Evolutionary conservation across 2,888 invertebrate genomes (phyloP).

Genomic region (Dicranocentrus wangi): DNA sequence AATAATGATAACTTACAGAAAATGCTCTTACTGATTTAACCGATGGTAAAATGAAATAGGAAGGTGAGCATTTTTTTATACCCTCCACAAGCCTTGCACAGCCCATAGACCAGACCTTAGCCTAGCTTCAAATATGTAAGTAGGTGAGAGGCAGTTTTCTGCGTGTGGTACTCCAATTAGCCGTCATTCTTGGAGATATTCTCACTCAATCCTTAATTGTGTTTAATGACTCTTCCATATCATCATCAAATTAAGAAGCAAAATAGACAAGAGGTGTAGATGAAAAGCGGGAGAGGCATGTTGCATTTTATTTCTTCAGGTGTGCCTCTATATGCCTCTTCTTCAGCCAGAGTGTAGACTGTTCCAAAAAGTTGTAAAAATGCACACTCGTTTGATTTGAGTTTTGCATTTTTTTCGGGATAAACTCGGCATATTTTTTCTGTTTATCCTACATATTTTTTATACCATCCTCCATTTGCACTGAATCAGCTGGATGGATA

Average conservation of each 20-base stretch:
- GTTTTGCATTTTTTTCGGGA: no score
- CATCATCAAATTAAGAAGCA: conserved; percentile 63
- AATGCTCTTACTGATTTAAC: conserved; percentile 61
- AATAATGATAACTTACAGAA: conserved; percentile 56
- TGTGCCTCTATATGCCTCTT: background rate
- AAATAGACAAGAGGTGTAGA: conserved; percentile 39
- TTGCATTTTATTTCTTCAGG: no score
- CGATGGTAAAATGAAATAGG: conserved; percentile 52
- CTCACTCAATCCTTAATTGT: conserved; percentile 70
- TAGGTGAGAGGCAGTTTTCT: conserved; percentile 69
- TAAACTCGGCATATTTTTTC: no score
- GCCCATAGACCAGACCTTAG: background rate
- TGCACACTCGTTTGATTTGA: no score
- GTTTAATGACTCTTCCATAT: conserved; percentile 66
- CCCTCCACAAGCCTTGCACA: background rate
- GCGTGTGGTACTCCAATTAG: conserved; percentile 68
- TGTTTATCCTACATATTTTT: no score
- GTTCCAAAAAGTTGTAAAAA: no score
- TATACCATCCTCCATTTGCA: no score
- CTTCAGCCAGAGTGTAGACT: background rate
- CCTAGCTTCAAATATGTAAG: conserved; percentile 32
- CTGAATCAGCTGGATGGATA: no score
- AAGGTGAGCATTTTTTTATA: conserved; percentile 27
- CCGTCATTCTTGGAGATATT: conserved; percentile 59
- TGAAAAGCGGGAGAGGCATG: background rate